Evolutionary conservation across 2,797 vertebrate genomes (phyloP).

Genomic region (Strix occidentalis): DNA sequence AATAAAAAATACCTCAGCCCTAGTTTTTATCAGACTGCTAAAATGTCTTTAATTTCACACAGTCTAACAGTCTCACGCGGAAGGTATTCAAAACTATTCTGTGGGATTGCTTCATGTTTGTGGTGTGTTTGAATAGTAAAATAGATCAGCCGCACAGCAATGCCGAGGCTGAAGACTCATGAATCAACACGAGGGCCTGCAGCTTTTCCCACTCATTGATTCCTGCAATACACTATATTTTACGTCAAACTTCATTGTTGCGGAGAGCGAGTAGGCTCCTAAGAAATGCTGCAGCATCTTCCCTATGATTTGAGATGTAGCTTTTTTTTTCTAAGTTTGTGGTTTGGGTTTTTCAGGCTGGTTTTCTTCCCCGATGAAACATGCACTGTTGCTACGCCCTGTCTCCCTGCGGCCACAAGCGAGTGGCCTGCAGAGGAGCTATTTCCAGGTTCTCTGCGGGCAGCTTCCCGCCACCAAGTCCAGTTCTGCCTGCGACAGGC

Average conservation of each 20-base stretch:
- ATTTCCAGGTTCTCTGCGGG: background rate
- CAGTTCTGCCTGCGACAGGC: background rate
- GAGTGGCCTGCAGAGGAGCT: background rate
- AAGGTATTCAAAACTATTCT: background rate
- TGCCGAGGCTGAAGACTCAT: background rate
- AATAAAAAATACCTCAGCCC: background rate
- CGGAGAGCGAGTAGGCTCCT: background rate
- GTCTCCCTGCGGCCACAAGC: accelerated
- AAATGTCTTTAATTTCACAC: background rate
- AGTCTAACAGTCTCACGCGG: background rate
- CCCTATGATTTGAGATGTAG: background rate
- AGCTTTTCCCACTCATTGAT: background rate
- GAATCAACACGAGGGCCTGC: background rate
- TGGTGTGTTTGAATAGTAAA: background rate
- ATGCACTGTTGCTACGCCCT: background rate
- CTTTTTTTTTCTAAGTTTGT: background rate
- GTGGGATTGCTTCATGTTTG: background rate
- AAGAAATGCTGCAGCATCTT: background rate
- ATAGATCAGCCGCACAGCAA: background rate
- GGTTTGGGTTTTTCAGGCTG: background rate
- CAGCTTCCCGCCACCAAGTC: background rate
- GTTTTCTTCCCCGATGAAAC: background rate
- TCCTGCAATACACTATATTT: background rate
- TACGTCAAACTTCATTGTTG: background rate
- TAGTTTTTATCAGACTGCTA: background rate